Evolutionary conservation across 2,113 vertebrate genomes (phyloP), one percentile per base, ranked within the genome.

Genomic region (Rhagologus leucostigma): DNA sequence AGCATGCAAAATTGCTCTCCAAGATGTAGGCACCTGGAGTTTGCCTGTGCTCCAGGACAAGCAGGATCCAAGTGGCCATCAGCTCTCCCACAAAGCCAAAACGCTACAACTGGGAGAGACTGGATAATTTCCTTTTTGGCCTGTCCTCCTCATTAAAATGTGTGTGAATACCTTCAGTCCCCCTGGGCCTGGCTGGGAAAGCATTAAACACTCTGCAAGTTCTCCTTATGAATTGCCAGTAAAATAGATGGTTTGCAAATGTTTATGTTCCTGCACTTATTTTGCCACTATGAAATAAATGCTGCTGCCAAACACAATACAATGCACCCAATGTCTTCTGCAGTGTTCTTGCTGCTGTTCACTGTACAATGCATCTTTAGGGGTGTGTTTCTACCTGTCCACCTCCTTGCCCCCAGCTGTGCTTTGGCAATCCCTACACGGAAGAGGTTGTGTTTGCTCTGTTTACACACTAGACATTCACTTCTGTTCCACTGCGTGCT

Each of bases 71-170:
- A 85, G 41, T 7, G 22, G 22, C 37, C 33, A 76, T 44, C 53
- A 69, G 17, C 27, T 82, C 33, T 75, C 74, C 69, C 4, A 9
- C 35, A 60, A 24, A 1, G 7, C 50, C 6, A 5, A 67, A 88
- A 57, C 19, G 14, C 22, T 50, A 15, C 10, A 37, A 56, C 22
- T 78, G 33, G 32, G 60, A 74, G 21, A 67, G 35, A 59, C 13
- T 39, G 71, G 23, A n/a, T 85, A 53, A 84, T 46, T 83, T 67
- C 26, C 13, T 44, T 93, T 89, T 71, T 73, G 62, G 46, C 64
- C 24, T 81, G 39, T 89, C 55, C n/a, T 90, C 26, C 62, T 74
- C n/a, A 52, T 84, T 94, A 95, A 97, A 93, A 87, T 56, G 41
- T 33, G 18, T 3, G 2, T 52, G 57, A 90, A 93, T 64, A 78